phyloP scores from a whole-genome alignment of 2,113 vertebrate genomes.

The Sphaerodactylus townsendi region DNA sequence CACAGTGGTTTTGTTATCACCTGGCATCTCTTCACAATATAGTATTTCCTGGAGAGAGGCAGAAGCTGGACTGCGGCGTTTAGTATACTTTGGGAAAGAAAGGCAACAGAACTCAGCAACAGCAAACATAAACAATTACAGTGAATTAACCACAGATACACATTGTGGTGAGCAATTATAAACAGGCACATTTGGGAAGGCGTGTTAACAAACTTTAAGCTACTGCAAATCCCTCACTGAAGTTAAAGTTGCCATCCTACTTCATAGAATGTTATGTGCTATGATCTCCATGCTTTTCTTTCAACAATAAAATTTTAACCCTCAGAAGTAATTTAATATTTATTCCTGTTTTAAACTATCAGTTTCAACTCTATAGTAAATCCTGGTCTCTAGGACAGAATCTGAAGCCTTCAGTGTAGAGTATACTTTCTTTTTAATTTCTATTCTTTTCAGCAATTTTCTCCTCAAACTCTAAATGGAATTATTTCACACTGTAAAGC shows the following conservation, averaged over 20 bases:
- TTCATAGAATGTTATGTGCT: background rate
- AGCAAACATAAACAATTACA: background rate
- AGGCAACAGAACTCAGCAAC: background rate
- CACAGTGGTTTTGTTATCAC: slow-evolving; percentile 11
- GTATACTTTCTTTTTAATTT: background rate
- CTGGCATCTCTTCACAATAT: background rate
- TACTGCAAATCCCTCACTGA: background rate
- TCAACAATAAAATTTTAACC: background rate
- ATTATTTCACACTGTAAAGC: background rate
- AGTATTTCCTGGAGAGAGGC: background rate
- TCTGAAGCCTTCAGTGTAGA: background rate
- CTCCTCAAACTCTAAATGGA: background rate
- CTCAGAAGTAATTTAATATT: background rate
- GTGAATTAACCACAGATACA: background rate
- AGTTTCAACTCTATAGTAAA: background rate
- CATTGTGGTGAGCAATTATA: background rate
- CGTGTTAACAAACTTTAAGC: background rate
- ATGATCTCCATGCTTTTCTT: background rate
- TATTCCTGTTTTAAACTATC: background rate
- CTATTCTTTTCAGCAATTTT: background rate
- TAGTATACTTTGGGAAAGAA: background rate
- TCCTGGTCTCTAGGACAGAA: too few species aligned
- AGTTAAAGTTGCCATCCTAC: background rate
- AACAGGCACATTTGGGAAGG: background rate
- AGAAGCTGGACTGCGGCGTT: background rate